phyloP scores from a whole-genome alignment of 2,113 vertebrate genomes.

The Zosterops lateralis region DNA sequence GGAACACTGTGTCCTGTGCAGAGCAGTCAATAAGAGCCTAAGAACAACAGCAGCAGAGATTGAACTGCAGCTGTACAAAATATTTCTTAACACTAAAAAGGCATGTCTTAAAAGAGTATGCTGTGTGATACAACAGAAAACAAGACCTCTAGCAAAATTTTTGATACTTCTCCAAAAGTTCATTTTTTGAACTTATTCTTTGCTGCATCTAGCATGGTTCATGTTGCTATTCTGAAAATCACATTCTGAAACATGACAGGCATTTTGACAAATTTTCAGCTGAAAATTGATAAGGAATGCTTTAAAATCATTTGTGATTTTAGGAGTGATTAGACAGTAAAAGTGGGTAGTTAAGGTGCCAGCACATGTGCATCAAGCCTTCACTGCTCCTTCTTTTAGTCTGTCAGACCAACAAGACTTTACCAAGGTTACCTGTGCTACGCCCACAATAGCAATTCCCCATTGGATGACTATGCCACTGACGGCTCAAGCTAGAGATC shows the following conservation, averaged over 20 bases:
- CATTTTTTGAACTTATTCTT: neutral
- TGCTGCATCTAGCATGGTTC: neutral
- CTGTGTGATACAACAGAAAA: neutral
- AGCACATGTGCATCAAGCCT: neutral
- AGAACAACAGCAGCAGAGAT: neutral
- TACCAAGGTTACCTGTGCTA: neutral
- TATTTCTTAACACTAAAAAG: neutral
- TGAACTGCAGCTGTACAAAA: slow-evolving; percentile 11
- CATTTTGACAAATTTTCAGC: neutral
- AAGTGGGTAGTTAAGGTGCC: neutral
- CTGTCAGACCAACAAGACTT: neutral
- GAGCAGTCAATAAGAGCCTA: neutral
- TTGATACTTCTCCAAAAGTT: neutral
- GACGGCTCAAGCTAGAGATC: slow-evolving; percentile 37
- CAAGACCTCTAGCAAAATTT: neutral
- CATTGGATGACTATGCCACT: neutral
- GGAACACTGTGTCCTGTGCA: neutral
- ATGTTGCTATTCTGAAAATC: neutral
- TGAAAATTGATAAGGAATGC: neutral
- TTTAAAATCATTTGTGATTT: neutral
- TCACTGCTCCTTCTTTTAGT: neutral
- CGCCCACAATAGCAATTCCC: neutral
- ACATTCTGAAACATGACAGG: neutral
- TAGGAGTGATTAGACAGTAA: neutral
- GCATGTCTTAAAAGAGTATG: neutral